Evolutionary conservation across 2,113 vertebrate species (phyloP), one percentile per base, ranked within the genome.

Genomic region (Trematomus loennbergii): DNA sequence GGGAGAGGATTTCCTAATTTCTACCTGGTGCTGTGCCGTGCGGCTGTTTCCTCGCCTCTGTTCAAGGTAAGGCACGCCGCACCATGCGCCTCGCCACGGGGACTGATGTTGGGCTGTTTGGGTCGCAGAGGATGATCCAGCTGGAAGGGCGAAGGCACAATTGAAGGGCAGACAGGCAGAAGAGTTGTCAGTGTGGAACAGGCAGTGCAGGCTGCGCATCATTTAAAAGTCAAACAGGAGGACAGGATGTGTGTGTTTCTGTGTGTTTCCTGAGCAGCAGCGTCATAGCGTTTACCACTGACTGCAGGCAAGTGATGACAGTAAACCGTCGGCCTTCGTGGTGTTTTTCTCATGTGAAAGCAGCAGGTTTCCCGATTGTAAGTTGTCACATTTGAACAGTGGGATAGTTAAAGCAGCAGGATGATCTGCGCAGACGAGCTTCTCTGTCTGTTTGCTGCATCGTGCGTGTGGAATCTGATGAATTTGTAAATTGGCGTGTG

Each of bases 21-120:
- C 83, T 82, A 87, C 85, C 79, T 55, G 80, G 88, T 78, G 83
- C 84, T 52, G 83, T 53, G 83, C 75, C 61, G 86, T 33, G 75
- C 77, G 71, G 68, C 69, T 58, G 68, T 86, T 85, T 76, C 17
- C 83, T 85, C 79, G 78, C 88, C 91, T 90, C 86, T 82, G 77
- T 57, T 62, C 4, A 84, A 93, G 94, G 94, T 94, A 94, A 94
- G 91, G 54, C 66, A 58, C 17, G 78, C 57, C 82, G 87, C 86
- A 65, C 69, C 88, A 75, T 62, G 90, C 88, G 55, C 69, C 78
- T 53, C 85, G 55, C 57, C 55, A 15, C 25, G 71, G 55, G 46
- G 55, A 50, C 71, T 68, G 1, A 12, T 55, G 67, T 48, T 50
- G 57, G 75, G 55, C 64, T 62, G 61, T 54, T 82, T 55, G 15